phyloP scores from a whole-genome alignment of 2,888 invertebrate genomes.

The Calameuta pallipes region DNA sequence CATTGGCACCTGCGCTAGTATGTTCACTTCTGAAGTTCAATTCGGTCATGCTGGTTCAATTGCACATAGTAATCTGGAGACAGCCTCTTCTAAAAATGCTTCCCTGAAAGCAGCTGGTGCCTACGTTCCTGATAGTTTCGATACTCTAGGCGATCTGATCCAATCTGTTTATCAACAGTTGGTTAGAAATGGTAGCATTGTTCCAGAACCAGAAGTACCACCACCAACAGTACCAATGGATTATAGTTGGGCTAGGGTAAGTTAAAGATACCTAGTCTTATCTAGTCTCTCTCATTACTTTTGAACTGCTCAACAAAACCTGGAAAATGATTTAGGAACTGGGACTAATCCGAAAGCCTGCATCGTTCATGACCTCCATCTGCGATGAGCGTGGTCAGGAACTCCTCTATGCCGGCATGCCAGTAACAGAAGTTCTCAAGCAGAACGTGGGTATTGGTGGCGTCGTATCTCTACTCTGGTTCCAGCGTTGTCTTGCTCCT shows the following conservation, averaged over 20 bases:
- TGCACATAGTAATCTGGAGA: constrained; percentile 93
- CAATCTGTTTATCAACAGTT: constrained; percentile 79
- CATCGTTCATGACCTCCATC: constrained; percentile 99
- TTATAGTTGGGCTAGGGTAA: constrained; percentile 93
- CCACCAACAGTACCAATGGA: constrained; percentile 99
- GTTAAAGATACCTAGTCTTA: constrained; percentile 34
- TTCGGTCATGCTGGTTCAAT: constrained; percentile 99
- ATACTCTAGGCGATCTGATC: constrained; percentile 86
- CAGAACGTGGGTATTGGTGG: constrained; percentile 98
- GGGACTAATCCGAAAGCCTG: constrained; percentile 97
- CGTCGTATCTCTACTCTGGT: constrained; percentile 97
- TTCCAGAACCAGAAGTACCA: constrained; percentile 90
- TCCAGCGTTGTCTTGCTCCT: constrained; percentile 94
- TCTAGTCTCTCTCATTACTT: background rate
- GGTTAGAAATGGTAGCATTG: constrained; percentile 84
- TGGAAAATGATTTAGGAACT: constrained; percentile 76
- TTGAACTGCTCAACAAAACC: background rate
- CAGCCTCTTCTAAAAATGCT: constrained; percentile 92
- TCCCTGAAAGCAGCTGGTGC: constrained; percentile 87
- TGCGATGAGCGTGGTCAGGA: constrained; percentile 99
- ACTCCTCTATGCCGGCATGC: constrained; percentile 95
- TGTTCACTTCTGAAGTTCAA: constrained; percentile 80
- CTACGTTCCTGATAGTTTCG: constrained; percentile 92
- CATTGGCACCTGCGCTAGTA: constrained; percentile 89
- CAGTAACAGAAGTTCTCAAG: constrained; percentile 88